Evolutionary conservation across 2,797 vertebrate species (phyloP).

Genomic region (Gallinago solitaria): DNA sequence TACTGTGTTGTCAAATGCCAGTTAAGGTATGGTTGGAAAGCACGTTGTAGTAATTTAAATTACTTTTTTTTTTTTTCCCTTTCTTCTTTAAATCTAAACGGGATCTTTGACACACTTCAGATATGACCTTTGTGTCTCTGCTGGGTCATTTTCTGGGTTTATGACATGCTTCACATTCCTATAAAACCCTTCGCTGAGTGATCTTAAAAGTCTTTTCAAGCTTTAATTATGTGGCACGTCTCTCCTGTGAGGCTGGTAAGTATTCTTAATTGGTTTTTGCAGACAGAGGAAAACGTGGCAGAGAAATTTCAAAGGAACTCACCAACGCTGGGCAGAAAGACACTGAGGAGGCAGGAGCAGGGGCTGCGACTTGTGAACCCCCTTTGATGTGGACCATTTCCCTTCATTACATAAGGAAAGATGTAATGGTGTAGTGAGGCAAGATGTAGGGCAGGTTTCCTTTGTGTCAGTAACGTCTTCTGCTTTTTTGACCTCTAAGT

Average conservation of each 20-base stretch:
- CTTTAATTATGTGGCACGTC: neutral
- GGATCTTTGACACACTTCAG: neutral
- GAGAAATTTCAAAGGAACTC: neutral
- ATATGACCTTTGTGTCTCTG: neutral
- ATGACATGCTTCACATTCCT: neutral
- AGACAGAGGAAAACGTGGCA: neutral
- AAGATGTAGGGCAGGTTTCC: neutral
- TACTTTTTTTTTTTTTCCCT: neutral
- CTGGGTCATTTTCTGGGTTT: neutral
- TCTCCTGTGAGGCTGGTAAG: neutral
- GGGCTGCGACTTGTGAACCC: neutral
- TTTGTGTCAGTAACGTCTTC: neutral
- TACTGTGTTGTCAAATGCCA: neutral
- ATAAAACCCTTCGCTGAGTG: neutral
- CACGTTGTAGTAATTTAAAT: neutral
- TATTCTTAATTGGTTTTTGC: conserved; percentile 3
- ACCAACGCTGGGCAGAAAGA: neutral
- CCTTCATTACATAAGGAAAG: neutral
- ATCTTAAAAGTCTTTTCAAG: neutral
- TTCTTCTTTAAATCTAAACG: neutral
- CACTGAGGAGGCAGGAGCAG: neutral
- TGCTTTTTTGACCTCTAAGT: conserved; percentile 9
- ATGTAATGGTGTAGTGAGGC: neutral
- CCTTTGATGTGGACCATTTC: neutral
- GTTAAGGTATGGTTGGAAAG: neutral